Evolutionary conservation across 1,140 invertebrate species (phyloP), one percentile per base, ranked within the genome.

Genomic region (Amyelois transitella): DNA sequence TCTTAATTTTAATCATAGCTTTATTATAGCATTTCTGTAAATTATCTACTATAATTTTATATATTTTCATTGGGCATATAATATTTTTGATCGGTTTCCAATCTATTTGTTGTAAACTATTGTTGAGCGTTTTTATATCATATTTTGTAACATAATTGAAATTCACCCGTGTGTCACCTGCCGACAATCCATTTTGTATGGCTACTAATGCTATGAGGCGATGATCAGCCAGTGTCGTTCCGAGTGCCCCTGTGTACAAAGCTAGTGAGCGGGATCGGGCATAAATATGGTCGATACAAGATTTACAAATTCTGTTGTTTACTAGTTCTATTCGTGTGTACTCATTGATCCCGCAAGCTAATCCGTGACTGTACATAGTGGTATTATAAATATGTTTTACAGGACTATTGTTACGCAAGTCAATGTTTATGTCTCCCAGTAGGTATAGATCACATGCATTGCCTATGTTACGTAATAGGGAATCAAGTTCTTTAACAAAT

Each of bases 201-300:
- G 25, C 25, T 32, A 12, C 25, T 2, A 32, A 1, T 4, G 25
- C 25, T 4, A 25, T 24, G 12, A 19, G 1, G 2, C 51, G 38
- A 20, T 53, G 51, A 18, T 53, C 51, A 8, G 7, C 7, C 25
- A 32, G 58, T 52, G 44, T 38, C 43, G 58, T 60, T 20, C 58
- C 58, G 17, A 60, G 43, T 28, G 53, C 49, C 25, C 43, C 58
- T 20, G 59, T 59, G 59, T 57, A 62, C 18, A 44, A 6, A 44
- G 7, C 51, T 8, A 4, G 38, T 43, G 20, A 28, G 17, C 18
- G 22, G 4, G 22, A 60, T 55, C 58, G 21, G 12, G 49, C 58
- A 18, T 55, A 60, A 6, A 60, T 60, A 20, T 60, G 58, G 17
- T 64, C 62, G 2, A 64, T 64, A 47, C 62, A 64, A 20, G 58